These are phyloP conservation scores for Scaptomyza reducta DNA, from an alignment of 2,888 invertebrate genomes.

Conservation along the genomic window DNA sequence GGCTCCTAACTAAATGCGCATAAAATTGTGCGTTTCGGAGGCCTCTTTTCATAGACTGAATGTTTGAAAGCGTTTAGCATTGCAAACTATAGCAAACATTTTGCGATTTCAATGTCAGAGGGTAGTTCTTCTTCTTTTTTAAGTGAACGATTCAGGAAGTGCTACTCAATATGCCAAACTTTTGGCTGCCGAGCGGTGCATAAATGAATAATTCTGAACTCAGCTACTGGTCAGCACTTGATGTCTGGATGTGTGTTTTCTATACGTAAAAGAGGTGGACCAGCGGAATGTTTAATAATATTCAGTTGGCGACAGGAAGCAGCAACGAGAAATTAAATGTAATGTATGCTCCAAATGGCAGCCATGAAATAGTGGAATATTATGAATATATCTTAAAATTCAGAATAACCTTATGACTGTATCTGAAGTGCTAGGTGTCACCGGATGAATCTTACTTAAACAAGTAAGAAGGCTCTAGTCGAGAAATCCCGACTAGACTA, in stretches of 20 bases:
- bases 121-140: not conserved
- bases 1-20: constrained; percentile 62
- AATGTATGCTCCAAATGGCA: constrained; percentile 49
- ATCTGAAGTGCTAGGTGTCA: constrained; percentile 6
- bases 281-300: constrained; percentile 46
- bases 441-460: constrained; percentile 2
- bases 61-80: constrained; percentile 62
- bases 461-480: no score
- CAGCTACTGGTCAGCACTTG: constrained; percentile 58
- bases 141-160: constrained; percentile 52
- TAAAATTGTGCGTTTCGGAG: constrained; percentile 48
- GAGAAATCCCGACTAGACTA: no score
- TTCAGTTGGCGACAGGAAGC: constrained; percentile 52
- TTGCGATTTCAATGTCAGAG: constrained; percentile 65
- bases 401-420: constrained; percentile 28
- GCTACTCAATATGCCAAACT: constrained; percentile 48
- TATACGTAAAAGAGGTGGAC: constrained; percentile 4
- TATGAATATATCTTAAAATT: constrained; percentile 47
- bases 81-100: constrained; percentile 72
- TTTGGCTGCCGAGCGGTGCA: constrained; percentile 29
- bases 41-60: constrained; percentile 30
- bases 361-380: constrained; percentile 43
- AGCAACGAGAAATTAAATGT: constrained; percentile 43
- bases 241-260: constrained; percentile 14
- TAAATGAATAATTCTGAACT: constrained; percentile 65